Evolutionary conservation across 2,888 invertebrate species (phyloP).

Genomic region (Oscheius onirici): DNA sequence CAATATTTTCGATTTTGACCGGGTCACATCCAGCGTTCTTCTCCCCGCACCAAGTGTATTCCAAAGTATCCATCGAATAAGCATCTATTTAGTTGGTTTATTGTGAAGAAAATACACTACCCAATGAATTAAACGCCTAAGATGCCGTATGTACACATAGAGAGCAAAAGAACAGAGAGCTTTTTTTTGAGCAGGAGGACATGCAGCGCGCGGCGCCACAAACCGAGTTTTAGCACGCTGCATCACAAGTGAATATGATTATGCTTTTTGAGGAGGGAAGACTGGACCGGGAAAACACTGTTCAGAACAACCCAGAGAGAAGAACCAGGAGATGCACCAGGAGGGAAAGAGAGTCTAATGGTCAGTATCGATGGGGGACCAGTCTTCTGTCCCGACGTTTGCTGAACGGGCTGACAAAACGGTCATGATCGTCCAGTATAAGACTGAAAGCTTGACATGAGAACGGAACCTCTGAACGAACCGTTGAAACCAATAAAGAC

Average conservation of each 20-base stretch:
- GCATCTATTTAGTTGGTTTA: slow-evolving; percentile 80
- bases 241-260: slow-evolving; percentile 30
- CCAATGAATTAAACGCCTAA: slow-evolving; percentile 25
- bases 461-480: slow-evolving; percentile 24
- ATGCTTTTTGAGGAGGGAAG: slow-evolving; percentile 22
- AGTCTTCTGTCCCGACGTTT: slow-evolving; percentile 42
- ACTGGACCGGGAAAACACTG: neutral
- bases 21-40: slow-evolving; percentile 44
- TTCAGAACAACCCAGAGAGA: slow-evolving; percentile 5
- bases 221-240: slow-evolving; percentile 11
- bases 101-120: slow-evolving; percentile 16
- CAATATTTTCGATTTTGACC: slow-evolving; percentile 47
- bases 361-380: slow-evolving; percentile 34
- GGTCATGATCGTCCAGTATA: slow-evolving; percentile 60
- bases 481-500: slow-evolving; percentile 65
- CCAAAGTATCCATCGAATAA: slow-evolving; percentile 81
- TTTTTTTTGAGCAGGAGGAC: slow-evolving; percentile 10
- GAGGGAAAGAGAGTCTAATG: slow-evolving; percentile 25
- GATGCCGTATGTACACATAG: slow-evolving; percentile 35
- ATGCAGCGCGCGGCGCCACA: slow-evolving; percentile 18
- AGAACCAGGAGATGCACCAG: slow-evolving; percentile 30
- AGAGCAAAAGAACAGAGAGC: slow-evolving; percentile 17
- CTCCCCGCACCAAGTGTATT: slow-evolving; percentile 54
- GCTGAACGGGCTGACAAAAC: slow-evolving; percentile 46
- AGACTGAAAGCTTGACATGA: slow-evolving; percentile 45